These are phyloP conservation scores for Gambusia yucatana DNA, from an alignment of 2,797 vertebrate genomes.

Conservation along the genomic window DNA sequence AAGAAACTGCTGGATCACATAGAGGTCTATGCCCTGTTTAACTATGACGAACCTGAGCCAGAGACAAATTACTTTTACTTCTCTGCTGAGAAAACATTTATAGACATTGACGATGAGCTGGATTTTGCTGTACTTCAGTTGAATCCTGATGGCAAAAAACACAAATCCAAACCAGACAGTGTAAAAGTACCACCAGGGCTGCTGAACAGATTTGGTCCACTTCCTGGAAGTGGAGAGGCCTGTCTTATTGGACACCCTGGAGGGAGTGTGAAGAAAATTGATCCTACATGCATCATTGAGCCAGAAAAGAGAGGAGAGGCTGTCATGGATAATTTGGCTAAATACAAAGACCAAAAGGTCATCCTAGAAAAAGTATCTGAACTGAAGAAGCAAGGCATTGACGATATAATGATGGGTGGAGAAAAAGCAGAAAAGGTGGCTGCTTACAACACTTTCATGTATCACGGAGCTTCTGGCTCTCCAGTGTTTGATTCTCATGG, in stretches of 20 bases:
- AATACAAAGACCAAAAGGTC: accelerated
- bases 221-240: neutral
- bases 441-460: constrained; percentile 1
- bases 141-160: accelerated
- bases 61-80: accelerated
- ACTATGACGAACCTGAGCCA: neutral
- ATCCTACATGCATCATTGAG: constrained; percentile 31
- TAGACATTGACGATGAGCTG: accelerated
- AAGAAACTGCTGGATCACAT: accelerated
- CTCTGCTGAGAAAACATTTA: neutral
- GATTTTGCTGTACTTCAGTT: constrained; percentile 36
- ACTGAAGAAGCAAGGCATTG: neutral
- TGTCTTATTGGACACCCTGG: constrained; percentile 50
- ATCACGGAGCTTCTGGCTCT: neutral
- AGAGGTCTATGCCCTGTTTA: accelerated
- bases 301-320: neutral
- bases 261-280: constrained; percentile 22
- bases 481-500: neutral
- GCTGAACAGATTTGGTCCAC: constrained; percentile 13
- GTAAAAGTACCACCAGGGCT: constrained; percentile 29
- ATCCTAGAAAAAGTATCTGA: accelerated
- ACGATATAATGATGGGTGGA: neutral
- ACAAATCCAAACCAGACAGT: neutral
- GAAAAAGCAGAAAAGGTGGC: constrained; percentile 2
- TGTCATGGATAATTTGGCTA: accelerated